phyloP scores from a whole-genome alignment of 2,113 vertebrate species.

The Zonotrichia leucophrys region DNA sequence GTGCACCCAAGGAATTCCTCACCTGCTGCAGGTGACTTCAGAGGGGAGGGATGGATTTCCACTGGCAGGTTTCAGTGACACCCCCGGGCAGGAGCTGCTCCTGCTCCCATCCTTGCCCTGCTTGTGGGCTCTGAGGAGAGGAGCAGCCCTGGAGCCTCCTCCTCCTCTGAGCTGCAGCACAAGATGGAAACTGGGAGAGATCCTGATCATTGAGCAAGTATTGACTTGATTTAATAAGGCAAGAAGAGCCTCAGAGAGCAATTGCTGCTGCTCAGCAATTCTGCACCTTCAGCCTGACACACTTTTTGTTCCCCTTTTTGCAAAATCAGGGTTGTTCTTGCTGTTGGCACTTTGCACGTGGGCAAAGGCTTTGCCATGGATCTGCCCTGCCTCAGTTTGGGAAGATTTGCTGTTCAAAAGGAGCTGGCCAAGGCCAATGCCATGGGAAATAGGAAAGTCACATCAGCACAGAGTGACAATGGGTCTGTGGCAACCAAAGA shows the following conservation, averaged over 20 bases:
- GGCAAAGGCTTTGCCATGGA: background rate
- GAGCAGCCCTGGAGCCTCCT: background rate
- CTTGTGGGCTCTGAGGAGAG: background rate
- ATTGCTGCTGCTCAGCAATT: background rate
- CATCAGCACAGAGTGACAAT: background rate
- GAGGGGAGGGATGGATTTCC: constrained; percentile 30
- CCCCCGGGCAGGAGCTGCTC: background rate
- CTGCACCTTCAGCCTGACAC: background rate
- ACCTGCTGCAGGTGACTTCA: constrained; percentile 52
- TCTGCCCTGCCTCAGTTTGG: background rate
- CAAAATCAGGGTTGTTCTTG: background rate
- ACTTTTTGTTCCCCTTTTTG: background rate
- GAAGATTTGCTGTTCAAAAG: background rate
- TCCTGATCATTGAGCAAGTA: constrained; percentile 23
- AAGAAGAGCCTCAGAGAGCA: background rate
- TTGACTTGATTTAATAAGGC: constrained; percentile 36
- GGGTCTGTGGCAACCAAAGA: background rate
- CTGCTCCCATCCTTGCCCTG: background rate
- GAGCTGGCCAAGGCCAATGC: background rate
- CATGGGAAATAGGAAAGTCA: background rate
- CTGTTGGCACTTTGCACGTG: background rate
- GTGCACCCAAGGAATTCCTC: constrained; percentile 62
- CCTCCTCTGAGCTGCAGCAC: background rate
- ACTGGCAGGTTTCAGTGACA: background rate
- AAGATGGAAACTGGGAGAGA: background rate